Percentiles rank a stretch among this genome's conserved stretches.
phyloP scores from a whole-genome alignment of 2,113 vertebrate species.

The Bufo bufo region DNA sequence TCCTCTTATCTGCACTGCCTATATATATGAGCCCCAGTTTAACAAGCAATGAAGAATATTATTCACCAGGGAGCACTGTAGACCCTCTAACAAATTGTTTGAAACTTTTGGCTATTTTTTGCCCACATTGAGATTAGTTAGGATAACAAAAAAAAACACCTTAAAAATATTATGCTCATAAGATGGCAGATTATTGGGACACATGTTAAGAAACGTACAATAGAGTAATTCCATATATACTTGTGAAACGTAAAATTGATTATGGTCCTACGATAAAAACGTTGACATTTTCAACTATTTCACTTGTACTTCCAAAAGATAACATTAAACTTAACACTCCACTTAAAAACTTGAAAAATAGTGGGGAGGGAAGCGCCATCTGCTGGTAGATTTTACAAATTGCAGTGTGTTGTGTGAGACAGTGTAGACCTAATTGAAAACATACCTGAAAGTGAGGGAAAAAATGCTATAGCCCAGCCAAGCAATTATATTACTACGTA shows the following conservation, averaged over 20 bases:
- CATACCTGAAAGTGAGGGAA: slow-evolving; percentile 39
- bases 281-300: neutral
- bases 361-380: neutral
- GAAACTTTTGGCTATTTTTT: neutral
- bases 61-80: neutral
- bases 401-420: neutral
- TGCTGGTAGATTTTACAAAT: neutral
- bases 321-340: neutral
- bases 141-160: neutral
- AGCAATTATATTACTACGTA: slow-evolving; percentile 50
- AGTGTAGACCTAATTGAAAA: slow-evolving; percentile 52
- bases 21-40: neutral
- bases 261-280: neutral
- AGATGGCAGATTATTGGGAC: neutral
- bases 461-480: slow-evolving; percentile 28
- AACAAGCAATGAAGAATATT: neutral
- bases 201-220: neutral
- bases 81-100: neutral
- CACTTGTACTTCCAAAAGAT: neutral
- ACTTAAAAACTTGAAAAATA: neutral
- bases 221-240: neutral
- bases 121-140: no score
- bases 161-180: neutral
- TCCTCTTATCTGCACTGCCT: neutral
- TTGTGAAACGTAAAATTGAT: neutral